phyloP scores from a whole-genome alignment of 2,113 vertebrate species.

The Pimephales promelas region DNA sequence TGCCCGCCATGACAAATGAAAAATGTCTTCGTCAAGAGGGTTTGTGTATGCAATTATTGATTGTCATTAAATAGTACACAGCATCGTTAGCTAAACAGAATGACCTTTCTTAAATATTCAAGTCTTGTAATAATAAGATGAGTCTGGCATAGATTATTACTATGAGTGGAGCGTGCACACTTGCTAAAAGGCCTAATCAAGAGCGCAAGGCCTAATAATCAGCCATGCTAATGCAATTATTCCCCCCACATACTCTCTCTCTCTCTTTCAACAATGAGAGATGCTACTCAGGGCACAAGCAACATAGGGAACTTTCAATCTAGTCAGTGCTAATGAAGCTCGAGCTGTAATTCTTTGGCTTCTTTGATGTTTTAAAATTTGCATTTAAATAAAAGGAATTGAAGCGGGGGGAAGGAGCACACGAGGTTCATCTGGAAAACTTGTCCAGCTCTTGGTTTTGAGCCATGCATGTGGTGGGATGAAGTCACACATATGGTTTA shows the following conservation, averaged over 20 bases:
- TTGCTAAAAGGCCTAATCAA: conserved; percentile 65
- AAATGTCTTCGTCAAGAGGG: conserved; percentile 18
- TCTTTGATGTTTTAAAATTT: conserved; percentile 40
- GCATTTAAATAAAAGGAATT: conserved; percentile 39
- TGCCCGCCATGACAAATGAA: conserved; percentile 13
- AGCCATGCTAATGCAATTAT: conserved; percentile 59
- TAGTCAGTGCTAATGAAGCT: conserved; percentile 37
- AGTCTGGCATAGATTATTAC: conserved; percentile 30
- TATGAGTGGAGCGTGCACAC: conserved; percentile 60
- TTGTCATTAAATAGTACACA: conserved; percentile 45
- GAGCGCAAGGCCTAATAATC: conserved; percentile 63
- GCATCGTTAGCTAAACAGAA: conserved; percentile 44
- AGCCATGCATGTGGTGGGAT: conserved; percentile 20
- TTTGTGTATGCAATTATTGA: conserved; percentile 35
- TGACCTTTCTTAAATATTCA: conserved; percentile 48
- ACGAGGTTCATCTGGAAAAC: conserved; percentile 36
- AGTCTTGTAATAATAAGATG: conserved; percentile 49
- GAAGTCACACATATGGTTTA: conserved; percentile 34
- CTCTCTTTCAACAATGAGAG: conserved; percentile 45
- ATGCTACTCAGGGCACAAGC: conserved; percentile 19
- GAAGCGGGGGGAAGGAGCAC: not conserved
- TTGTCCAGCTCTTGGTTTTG: conserved; percentile 24
- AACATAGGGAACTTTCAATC: conserved; percentile 31
- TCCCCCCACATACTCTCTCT: conserved; percentile 29
- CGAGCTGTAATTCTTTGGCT: conserved; percentile 26